These are phyloP conservation scores for Tachuris rubrigastra DNA, from an alignment of 2,113 vertebrate genomes.

Conservation along the genomic window DNA sequence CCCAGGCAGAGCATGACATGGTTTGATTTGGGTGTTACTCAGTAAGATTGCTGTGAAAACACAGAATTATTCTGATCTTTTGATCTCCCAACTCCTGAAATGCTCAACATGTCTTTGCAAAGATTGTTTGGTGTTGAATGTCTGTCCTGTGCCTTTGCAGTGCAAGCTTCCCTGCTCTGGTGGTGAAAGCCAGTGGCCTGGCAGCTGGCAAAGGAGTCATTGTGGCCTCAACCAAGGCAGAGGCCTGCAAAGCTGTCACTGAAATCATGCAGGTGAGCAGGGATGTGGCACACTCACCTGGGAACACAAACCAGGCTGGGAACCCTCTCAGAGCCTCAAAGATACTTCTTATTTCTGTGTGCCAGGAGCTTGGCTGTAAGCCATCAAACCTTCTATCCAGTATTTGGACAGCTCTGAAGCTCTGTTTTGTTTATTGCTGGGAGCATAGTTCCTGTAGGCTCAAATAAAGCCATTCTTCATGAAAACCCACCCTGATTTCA, in stretches of 20 bases:
- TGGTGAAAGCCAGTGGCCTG: constrained; percentile 94
- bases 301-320: background rate
- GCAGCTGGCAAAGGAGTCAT: constrained; percentile 94
- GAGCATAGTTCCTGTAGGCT: background rate
- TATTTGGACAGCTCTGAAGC: background rate
- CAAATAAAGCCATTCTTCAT: background rate
- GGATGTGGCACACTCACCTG: background rate
- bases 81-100: background rate
- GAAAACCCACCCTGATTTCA: background rate
- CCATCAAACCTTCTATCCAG: background rate
- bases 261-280: constrained; percentile 90
- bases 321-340: background rate
- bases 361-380: background rate
- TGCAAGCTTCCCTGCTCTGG: constrained; percentile 88
- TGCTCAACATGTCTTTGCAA: background rate
- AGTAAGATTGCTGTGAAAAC: background rate
- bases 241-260: constrained; percentile 88
- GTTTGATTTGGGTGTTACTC: background rate
- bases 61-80: background rate
- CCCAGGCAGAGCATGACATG: background rate
- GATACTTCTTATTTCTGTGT: background rate
- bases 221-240: constrained; percentile 82
- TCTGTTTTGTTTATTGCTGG: background rate
- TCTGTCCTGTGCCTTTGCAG: constrained; percentile 66
- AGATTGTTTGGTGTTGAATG: background rate